A percentile compares a stretch with the other conserved stretches of the same genome.
These are phyloP conservation scores for Drosophila nigromelanica DNA, from an alignment of 1,140 invertebrate species.

Conservation along the genomic window DNA sequence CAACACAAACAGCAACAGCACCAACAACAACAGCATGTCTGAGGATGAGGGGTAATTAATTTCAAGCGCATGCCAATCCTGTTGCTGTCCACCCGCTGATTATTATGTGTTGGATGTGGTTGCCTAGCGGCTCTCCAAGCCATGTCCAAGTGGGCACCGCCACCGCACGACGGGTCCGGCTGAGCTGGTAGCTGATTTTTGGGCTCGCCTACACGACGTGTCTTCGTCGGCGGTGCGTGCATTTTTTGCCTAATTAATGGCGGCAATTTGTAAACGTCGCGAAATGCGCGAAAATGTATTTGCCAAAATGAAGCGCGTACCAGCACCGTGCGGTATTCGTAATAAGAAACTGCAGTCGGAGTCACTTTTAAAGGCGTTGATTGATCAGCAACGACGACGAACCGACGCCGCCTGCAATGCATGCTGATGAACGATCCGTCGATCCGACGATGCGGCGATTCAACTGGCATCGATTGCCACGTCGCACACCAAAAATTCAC, in stretches of 20 bases:
- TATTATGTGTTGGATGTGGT: conserved; percentile 70
- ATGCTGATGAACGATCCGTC: conserved; percentile 69
- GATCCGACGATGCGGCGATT: conserved; percentile 8
- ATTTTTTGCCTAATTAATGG: conserved; percentile 82
- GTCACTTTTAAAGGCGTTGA: conserved; percentile 79
- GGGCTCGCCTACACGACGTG: conserved; percentile 60
- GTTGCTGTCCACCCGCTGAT: conserved; percentile 80
- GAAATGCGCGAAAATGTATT: conserved; percentile 80
- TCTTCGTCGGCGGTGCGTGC: conserved; percentile 56
- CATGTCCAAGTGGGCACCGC: neutral
- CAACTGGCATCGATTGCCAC: conserved; percentile 55
- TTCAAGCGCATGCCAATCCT: conserved; percentile 79
- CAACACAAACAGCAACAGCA: conserved; percentile 37
- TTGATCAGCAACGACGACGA: conserved; percentile 68
- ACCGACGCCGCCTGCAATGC: conserved; percentile 50
- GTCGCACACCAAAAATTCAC: conserved; percentile 30
- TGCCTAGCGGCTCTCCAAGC: conserved; percentile 34
- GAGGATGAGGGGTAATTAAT: conserved; percentile 67
- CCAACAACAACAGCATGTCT: conserved; percentile 32
- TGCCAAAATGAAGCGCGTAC: conserved; percentile 63
- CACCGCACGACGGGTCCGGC: no score
- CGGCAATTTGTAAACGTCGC: conserved; percentile 82
- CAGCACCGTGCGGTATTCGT: conserved; percentile 41
- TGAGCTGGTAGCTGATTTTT: no score
- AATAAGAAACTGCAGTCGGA: conserved; percentile 72